A percentile compares a stretch with the other conserved stretches of the same genome.
These are phyloP conservation scores for Drosophila barbarae DNA, from an alignment of 2,888 invertebrate genomes.

Conservation along the genomic window DNA sequence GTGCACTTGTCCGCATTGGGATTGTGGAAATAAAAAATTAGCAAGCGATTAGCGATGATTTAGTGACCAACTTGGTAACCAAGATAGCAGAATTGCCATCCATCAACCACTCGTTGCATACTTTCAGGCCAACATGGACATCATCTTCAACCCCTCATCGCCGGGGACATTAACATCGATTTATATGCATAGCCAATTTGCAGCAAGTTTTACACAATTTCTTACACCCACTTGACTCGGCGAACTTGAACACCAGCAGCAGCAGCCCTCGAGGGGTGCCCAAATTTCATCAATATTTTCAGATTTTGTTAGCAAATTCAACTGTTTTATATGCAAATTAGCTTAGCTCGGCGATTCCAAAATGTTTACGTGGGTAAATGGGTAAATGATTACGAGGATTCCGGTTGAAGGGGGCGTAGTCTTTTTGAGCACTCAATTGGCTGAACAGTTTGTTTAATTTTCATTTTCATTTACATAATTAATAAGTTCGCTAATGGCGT, in stretches of 20 bases:
- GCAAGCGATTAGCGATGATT: slow-evolving; percentile 48
- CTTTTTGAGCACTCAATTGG: slow-evolving; percentile 50
- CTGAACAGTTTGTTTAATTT: slow-evolving; percentile 53
- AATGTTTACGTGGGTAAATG: slow-evolving; percentile 70
- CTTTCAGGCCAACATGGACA: slow-evolving; percentile 39
- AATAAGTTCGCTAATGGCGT: slow-evolving; percentile 38
- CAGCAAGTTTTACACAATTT: slow-evolving; percentile 79
- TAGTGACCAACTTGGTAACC: slow-evolving; percentile 9
- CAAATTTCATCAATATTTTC: slow-evolving; percentile 75
- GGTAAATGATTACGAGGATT: slow-evolving; percentile 64
- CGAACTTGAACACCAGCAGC: slow-evolving; percentile 25
- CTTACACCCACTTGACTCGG: slow-evolving; percentile 79
- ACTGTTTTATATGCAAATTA: slow-evolving; percentile 80
- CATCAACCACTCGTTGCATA: slow-evolving; percentile 46
- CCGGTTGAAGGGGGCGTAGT: neutral
- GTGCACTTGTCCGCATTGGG: slow-evolving; percentile 25
- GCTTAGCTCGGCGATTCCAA: slow-evolving; percentile 65
- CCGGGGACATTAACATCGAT: slow-evolving; percentile 78
- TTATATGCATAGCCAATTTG: slow-evolving; percentile 81
- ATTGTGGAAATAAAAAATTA: slow-evolving; percentile 34
- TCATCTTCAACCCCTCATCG: slow-evolving; percentile 9
- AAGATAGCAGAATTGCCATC: slow-evolving; percentile 8
- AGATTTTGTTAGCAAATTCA: slow-evolving; percentile 66
- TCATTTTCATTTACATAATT: slow-evolving; percentile 58
- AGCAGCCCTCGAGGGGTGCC: slow-evolving; percentile 44